Base-by-base conservation (phyloP, 1,140 invertebrate species). In the Limonius californicus region DNA sequence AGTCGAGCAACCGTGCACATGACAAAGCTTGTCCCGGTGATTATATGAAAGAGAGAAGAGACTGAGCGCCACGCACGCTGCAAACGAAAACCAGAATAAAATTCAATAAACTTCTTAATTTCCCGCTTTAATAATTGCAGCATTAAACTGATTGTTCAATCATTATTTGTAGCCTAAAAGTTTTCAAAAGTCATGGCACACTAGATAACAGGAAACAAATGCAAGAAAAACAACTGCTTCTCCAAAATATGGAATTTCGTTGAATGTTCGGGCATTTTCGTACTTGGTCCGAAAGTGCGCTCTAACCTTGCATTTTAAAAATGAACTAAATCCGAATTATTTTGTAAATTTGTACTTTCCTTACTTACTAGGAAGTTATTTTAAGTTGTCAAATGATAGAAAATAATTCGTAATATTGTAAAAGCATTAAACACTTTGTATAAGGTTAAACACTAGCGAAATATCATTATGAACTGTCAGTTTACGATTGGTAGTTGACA, bases 21-120 rank as follows among this genome's bases (percentile, higher is more conserved):
- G 15, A 50, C 45, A 50, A 50, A 50, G 19, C 15, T 18, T n/a
- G 2, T 15, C 16, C 16, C 45, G 20, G 45, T 21, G 45, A 50
- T 50, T 19, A 19, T 2, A 21, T 19, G 45, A 16, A 18, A 50
- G 20, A 50, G 16, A 19, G 45, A 50, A 50, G 15, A 21, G 45
- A 50, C 45, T 50, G 45, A 50, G 45, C 45, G 45, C 45, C 45
- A 21, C 45, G 45, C 45, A 50, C 45, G 45, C 16, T 50, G 14
- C 45, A 50, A 50, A 50, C 16, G 45, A 50, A 50, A 50, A 50
- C 7, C 45, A 50, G 45, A 50, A 50, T 50, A 50, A 50, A 50
- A 50, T 50, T 50, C 45, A 50, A 50, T 50, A 50, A 50, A 50
- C 7, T 50, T 19, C 20, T 21, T 50, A 18, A 3, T 19, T 50